phyloP scores from a whole-genome alignment of 1,140 invertebrate genomes.

The Bombus haemorrhoidalis region DNA sequence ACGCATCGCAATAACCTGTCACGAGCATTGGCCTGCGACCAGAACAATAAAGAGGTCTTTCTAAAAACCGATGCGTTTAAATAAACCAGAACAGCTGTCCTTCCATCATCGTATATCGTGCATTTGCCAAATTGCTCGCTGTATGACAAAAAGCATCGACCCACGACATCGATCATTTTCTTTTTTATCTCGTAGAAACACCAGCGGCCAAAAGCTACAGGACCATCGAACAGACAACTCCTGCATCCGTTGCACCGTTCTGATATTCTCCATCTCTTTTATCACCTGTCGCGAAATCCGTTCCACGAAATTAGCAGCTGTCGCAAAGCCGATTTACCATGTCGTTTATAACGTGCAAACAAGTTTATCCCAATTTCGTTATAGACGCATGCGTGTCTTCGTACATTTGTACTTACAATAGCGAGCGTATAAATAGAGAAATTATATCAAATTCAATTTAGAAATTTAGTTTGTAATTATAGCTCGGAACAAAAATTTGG shows the following conservation, averaged over 20 bases:
- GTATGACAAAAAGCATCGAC: not conserved
- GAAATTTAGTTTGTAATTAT: not conserved
- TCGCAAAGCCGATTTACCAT: constrained; percentile 17
- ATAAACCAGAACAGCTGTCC: constrained; percentile 9
- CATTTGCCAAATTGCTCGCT: constrained; percentile 15
- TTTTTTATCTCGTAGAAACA: not conserved
- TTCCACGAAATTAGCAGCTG: constrained; percentile 15
- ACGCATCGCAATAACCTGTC: too few relatives aligned
- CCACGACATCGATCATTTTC: constrained; percentile 23
- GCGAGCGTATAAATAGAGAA: not conserved
- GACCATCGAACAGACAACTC: not conserved
- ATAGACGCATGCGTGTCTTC: not conserved
- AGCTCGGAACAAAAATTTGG: too few relatives aligned
- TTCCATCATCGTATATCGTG: constrained; percentile 1
- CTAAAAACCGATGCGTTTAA: not conserved
- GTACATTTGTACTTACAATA: not conserved
- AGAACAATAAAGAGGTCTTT: not conserved
- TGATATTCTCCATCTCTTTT: not conserved
- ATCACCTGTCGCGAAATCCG: constrained; percentile 12
- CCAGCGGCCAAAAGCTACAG: not conserved
- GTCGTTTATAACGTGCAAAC: not conserved
- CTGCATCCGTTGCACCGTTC: not conserved
- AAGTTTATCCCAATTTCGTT: not conserved
- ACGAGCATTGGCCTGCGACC: not conserved
- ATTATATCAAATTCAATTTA: not conserved